These are phyloP conservation scores for Drosophila diplacantha DNA, from an alignment of 2,888 invertebrate species.

Conservation along the genomic window DNA sequence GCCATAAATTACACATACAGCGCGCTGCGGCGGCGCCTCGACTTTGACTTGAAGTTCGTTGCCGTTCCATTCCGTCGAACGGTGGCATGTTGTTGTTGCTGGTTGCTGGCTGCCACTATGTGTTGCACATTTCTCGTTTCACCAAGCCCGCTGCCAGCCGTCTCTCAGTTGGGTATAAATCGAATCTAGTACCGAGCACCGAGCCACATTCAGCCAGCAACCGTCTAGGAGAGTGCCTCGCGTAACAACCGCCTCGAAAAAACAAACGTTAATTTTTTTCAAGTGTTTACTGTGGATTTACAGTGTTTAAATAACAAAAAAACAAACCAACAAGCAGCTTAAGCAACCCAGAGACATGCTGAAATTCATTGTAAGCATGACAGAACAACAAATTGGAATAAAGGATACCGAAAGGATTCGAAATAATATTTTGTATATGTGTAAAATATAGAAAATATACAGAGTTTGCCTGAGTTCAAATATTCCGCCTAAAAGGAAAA, in stretches of 20 bases:
- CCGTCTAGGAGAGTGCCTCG: conserved; percentile 67
- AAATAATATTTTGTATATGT: neutral
- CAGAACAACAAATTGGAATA: neutral
- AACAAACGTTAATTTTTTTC: conserved; percentile 11
- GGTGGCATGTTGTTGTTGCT: conserved; percentile 2
- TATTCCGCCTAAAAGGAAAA: too few relatives aligned
- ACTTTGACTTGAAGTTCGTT: conserved; percentile 66
- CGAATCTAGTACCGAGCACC: conserved; percentile 75
- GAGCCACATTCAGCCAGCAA: conserved; percentile 74
- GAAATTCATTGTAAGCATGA: conserved; percentile 74
- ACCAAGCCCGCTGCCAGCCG: conserved; percentile 8
- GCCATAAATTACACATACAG: conserved; percentile 36
- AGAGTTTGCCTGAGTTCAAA: neutral
- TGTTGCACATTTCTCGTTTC: conserved; percentile 58
- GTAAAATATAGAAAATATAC: neutral
- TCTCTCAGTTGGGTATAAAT: conserved; percentile 74
- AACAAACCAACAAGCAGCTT: neutral
- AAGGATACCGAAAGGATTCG: neutral
- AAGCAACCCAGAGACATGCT: conserved; percentile 58
- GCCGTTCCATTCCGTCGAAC: conserved; percentile 47
- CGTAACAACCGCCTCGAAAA: conserved; percentile 10
- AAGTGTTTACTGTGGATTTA: conserved; percentile 21
- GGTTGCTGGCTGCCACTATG: neutral
- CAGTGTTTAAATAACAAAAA: conserved; percentile 20
- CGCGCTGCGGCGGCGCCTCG: conserved; percentile 20